Base-by-base conservation (phyloP, 2,797 vertebrate species). In the Melanogrammus aeglefinus region DNA sequence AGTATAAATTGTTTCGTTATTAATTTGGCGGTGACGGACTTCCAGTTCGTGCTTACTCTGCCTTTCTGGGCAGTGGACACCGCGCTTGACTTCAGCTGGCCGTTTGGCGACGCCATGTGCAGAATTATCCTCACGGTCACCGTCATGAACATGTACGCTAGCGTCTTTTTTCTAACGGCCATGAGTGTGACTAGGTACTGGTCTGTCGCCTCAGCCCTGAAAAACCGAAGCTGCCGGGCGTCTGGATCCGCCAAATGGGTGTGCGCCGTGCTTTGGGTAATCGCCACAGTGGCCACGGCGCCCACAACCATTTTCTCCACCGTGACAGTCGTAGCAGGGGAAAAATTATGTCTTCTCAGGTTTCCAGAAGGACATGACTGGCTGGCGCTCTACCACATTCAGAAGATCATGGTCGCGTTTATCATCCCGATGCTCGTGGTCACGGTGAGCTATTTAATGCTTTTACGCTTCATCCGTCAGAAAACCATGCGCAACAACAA, bases 61-160 rank as follows among this genome's bases (percentile, higher is more conserved):
- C 95, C 95, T 14, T 96, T 96, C 89, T 96, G 94, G 95, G 95
- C 95, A 0, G 95, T 95, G 84, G 95, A 96, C 88, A 95, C 93
- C 0, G 95, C 90, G 33, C 85, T 95, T 79, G 95, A 96, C 88
- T 96, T 96, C 90, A 96, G 94, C 91, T 96, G 95, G 95, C 95
- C 95, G 5, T 96, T 96, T 81, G 95, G 95, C 51, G 86, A 93
- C 89, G 93, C 94, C 78, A 95, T 96, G 94, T 96, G 95, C 77
- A 95, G 93, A 31, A 94, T 95, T 84, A 83, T 95, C 80, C 91
- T 95, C 5, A 95, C 94, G 0, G 90, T 95, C 76, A 95, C 94
- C 0, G 94, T 96, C 75, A 94, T 96, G 93, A 96, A 96, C 93
- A 95, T 96, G 95, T 95, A 96, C 86, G 95, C 95, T 71, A 95